Evolutionary conservation across 2,797 vertebrate genomes (phyloP).

Genomic region (Pyrocephalus nanus): DNA sequence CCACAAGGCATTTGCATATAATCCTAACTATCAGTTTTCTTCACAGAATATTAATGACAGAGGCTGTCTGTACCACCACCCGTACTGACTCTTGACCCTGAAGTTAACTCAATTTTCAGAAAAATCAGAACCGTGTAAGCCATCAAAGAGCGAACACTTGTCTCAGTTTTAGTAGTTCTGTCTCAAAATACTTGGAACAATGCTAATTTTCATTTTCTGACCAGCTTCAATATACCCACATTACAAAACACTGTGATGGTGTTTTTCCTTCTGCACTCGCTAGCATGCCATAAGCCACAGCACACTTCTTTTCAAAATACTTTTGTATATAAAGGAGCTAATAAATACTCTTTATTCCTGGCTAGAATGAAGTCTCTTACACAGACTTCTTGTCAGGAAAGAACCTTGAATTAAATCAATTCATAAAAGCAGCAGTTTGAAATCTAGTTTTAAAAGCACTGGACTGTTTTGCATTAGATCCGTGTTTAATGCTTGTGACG

Average conservation of each 20-base stretch:
- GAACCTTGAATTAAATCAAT: background rate
- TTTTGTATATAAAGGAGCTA: background rate
- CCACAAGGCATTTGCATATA: background rate
- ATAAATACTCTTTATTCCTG: background rate
- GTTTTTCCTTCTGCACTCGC: background rate
- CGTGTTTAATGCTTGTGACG: background rate
- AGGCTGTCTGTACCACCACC: background rate
- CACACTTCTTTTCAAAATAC: background rate
- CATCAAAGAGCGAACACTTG: background rate
- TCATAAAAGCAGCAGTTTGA: background rate
- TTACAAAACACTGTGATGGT: background rate
- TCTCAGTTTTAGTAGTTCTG: background rate
- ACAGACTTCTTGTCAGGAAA: background rate
- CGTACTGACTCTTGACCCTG: background rate
- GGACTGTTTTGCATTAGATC: background rate
- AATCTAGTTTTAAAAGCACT: background rate
- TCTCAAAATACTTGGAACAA: background rate
- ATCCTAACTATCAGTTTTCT: background rate
- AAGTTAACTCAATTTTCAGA: background rate
- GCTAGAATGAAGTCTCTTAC: background rate
- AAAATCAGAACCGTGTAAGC: background rate
- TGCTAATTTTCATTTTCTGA: background rate
- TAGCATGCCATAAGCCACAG: background rate
- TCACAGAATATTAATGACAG: background rate
- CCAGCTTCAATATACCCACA: background rate